Evolutionary conservation across 1,140 invertebrate genomes (phyloP), one percentile per base, ranked within the genome.

Genomic region (Eurosta solidaginis): DNA sequence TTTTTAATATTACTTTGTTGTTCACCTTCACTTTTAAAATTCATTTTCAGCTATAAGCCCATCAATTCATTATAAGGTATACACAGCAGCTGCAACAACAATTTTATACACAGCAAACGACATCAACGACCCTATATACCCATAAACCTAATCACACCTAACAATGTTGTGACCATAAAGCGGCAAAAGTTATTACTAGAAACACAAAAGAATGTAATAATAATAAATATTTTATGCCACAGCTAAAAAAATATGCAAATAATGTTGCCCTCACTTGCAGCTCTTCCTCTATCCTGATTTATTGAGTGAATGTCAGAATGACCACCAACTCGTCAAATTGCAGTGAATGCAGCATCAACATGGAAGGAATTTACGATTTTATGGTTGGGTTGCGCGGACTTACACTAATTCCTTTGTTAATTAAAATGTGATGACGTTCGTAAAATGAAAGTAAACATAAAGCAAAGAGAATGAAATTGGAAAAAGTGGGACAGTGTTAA

Each of bases 301-400:
- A 40, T 14, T 40, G 59, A 9, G 33, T 68, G 20, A 40, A 40
- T 33, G 33, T 20, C 54, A 63, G 27, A 22, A 63, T 63, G 54
- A 63, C 20, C 14, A 29, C 4, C n/a, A 17, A 20, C 50, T 54
- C 50, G 50, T 54, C 22, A 54, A 25, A 10, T 9, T 20, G 49
- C 47, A 59, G 25, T 36, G 20, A 63, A 14, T 27, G 29, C 49
- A 36, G 1, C 54, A 52, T 22, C 2, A 63, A 36, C 54, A 10
- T 40, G n/a, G 17, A n/a, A n/a, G n/a, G n/a, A 40, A 68, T 68
- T 68, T 68, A 40, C 36, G 40, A 40, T 68, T 68, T 40, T 68
- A 68, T 68, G 29, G 33, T 68, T 68, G n/a, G 33, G n/a, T n/a
- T 68, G 59, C 59, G 36, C 9, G 59, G 59, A 68, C 40, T 68